Conservation (phyloP, 2,113 vertebrate species). For the Emberiza fucata region DNA sequence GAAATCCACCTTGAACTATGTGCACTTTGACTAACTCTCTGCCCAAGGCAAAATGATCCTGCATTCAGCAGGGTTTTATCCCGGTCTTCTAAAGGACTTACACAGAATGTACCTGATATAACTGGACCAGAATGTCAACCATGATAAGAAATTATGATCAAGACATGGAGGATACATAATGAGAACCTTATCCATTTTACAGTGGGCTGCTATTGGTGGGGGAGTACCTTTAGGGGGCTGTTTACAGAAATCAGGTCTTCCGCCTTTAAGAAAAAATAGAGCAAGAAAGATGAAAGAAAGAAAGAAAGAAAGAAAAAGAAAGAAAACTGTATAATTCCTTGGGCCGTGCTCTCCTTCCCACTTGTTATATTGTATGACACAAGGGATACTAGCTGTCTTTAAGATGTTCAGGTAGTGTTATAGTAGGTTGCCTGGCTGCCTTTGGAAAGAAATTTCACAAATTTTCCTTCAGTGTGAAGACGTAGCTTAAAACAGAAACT, state of each 20-base stretch:
- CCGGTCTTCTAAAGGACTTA: constrained; percentile 57
- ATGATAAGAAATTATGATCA: constrained; percentile 69
- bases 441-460: not conserved
- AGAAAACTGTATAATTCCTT: not conserved
- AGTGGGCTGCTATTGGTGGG: constrained; percentile 7
- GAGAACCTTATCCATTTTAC: constrained; percentile 61
- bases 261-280: not conserved
- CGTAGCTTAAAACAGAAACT: not conserved
- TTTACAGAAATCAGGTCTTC: constrained; percentile 61
- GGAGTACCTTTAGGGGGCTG: constrained; percentile 50
- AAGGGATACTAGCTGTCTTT: not conserved
- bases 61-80: constrained; percentile 59
- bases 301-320: not conserved
- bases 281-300: not conserved
- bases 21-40: constrained; percentile 54
- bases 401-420: not conserved
- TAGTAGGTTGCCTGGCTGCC: not conserved
- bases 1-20: constrained; percentile 62
- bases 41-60: constrained; percentile 61
- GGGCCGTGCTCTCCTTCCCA: not conserved
- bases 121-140: constrained; percentile 63
- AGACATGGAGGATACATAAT: constrained; percentile 52
- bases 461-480: not conserved
- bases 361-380: not conserved
- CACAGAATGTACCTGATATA: constrained; percentile 45